Base-by-base conservation (phyloP, 2,113 vertebrate genomes). In the Tyrannus savana region DNA sequence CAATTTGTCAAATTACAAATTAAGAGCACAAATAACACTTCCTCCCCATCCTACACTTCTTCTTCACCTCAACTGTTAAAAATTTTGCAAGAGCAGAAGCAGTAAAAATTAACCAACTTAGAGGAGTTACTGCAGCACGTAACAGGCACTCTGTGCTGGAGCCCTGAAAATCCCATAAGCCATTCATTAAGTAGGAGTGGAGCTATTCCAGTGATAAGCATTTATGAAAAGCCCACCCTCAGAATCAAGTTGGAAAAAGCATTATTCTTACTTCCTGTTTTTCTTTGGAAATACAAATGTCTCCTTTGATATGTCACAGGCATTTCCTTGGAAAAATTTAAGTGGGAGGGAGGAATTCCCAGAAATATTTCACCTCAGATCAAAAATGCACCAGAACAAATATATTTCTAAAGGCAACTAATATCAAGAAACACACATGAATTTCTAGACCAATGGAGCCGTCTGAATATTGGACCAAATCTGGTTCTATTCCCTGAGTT, bases 271-370 rank as follows among this genome's bases (percentile, higher is more conserved):
- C 27, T 85, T 93, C 50, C 66, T 84, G 27, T 53, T 79, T 16
- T 49, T 28, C 23, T 60, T 28, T 80, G 63, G 59, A 91, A 92
- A 86, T 50, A 71, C 35, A 72, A 89, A 68, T 19, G 3, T 59
- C 62, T 94, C 44, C 60, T 89, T 84, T 75, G 47, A 76, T 44
- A 87, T n/a, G 17, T 68, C n/a, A 82, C 35, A 93, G 41, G 39
- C 37, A 39, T 73, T 95, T 87, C 58, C 84, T 75, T 89, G 71
- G 68, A 91, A 94, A 93, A 93, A 84, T 2, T 6, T 93, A 41
- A 21, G 33, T 31, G 18, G 25, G 58, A 91, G 35, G 67, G 27
- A 91, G 73, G 76, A 89, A 91, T 93, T 93, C 77, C 39, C 55
- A 74, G 66, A 80, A 92, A 95, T 82, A 59, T 63, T 89, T 84